Evolutionary conservation across 1,140 invertebrate genomes (phyloP), one percentile per base, ranked within the genome.

Genomic region (Zaprionus inermis): DNA sequence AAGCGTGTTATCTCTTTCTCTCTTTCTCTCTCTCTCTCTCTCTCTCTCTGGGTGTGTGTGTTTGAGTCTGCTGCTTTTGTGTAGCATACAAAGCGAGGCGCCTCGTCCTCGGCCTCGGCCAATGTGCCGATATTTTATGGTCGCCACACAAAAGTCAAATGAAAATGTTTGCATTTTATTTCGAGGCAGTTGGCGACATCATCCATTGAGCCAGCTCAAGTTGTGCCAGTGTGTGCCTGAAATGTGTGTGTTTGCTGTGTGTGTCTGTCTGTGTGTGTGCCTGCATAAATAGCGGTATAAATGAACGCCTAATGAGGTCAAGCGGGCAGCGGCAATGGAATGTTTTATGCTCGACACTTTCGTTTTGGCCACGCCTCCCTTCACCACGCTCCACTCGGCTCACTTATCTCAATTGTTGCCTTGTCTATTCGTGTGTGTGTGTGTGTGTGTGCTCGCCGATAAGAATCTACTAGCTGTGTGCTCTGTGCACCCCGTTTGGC

Each of bases 261-360:
- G 5, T 30, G 32, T 38, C 63, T 30, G 7, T 66, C 32, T 67
- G 49, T 49, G 22, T 67, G 65, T 79, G 71, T 57, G 67, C 54
- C 38, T 69, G 83, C 83, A 86, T 86, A 86, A 88, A 83, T 79
- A 83, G 69, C 68, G 58, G 65, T 71, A 76, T 72, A 88, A 86
- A 88, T 82, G 82, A 77, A 79, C 67, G 56, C 67, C 85, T 88
- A 89, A 88, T 88, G 84, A 88, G 83, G 83, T 88, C 83, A 89
- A 81, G 69, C 68, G 72, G 76, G 55, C 81, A 81, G 55, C 49
- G 75, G 70, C 77, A 72, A 63, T 64, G 56, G 44, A 59, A 55
- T 77, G 51, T 64, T 73, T 73, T 76, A 76, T 72, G 66, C 63
- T 66, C 77, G 76, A 79, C 76, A 81, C 67, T 71, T 64, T 75